Base-by-base conservation (phyloP, 2,113 vertebrate species). In the Alexandromys fortis region DNA sequence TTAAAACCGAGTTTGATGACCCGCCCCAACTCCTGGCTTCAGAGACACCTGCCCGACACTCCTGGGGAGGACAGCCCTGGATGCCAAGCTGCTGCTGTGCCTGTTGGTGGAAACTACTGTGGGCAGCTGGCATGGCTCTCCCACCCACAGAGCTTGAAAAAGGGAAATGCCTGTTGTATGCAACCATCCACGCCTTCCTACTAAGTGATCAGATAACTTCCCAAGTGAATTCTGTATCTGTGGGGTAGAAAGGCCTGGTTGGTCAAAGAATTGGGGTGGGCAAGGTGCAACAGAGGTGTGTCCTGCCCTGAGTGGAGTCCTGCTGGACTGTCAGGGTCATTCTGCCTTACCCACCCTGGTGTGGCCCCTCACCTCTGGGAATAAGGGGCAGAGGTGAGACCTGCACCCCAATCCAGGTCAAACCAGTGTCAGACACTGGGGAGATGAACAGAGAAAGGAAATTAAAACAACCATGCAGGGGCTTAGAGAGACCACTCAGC, bases 351-450 rank as follows among this genome's bases (percentile, higher is more conserved):
- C 45, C 45, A 52, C 21, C 33, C 45, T 52, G 5, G 33, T n/a
- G 45, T 16, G 33, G 42, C 9, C 19, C 45, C 30, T 87, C 45
- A 33, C 47, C 47, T n/a, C 21, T 58, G 86, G 90, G 95, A 96
- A 93, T 82, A n/a, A 68, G 76, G 76, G 63, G 70, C 93, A 95
- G 90, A 65, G 75, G 42, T 82, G 35, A 95, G 68, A 30, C 70
- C 96, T 94, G 96, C 95, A 96, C 94, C 76, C 68, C 26, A 67
- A 89, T 42, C 93, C 38, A 33, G 72, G 49, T 78, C 10, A 0
- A 17, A 78, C 21, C 0, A 61, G 55, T 52, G 73, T 55, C 63
- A 81, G 21, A 63, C 42, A 30, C 75, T 47, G 61, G 86, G 67
- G 82, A 79, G 73, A 0, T 5, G 52, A 91, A 21, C 14, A 16